Evolutionary conservation across 2,797 vertebrate species (phyloP), one percentile per base, ranked within the genome.

Genomic region (Premnoplex brunnescens): DNA sequence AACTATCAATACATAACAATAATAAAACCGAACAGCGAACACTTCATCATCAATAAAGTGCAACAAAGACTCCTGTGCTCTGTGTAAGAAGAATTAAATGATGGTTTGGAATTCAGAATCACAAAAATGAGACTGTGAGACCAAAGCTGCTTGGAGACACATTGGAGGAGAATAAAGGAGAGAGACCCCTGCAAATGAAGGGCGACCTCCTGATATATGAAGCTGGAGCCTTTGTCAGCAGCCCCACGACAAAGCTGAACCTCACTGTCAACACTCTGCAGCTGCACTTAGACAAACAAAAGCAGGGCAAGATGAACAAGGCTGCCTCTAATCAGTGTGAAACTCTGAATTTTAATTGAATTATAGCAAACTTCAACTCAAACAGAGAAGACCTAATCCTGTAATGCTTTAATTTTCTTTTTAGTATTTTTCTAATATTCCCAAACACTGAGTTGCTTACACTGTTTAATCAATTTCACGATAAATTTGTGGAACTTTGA

Each of bases 301-400:
- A 72, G 81, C 84, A 39, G 13, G 51, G 69, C 44, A 75, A 86
- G 37, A 92, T 89, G 56, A 93, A 62, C 63, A 71, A 30, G 4
- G 2, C 85, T 94, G 76, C 18, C 82, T 49, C 60, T 95, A 94
- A 93, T 68, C 73, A 82, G 32, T 66, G 80, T 90, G 87, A 93
- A 97, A 95, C 87, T 79, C 36, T 88, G 95, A 30, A 86, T 91
- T 91, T 96, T 86, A 96, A 93, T 95, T 95, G 89, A 90, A 75
- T 95, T 93, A 78, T 1, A 73, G 55, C 73, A 71, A 88, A 74
- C 89, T 86, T 87, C 14, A 43, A 16, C 75, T 77, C 60, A 17
- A 58, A 83, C 44, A 76, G 93, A 93, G 81, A 69, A 91, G 16
- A 74, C 52, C 72, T 91, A 93, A 97, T 96, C 77, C 52, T 37